Evolutionary conservation across 2,888 invertebrate species (phyloP).

Genomic region (Syritta pipiens): DNA sequence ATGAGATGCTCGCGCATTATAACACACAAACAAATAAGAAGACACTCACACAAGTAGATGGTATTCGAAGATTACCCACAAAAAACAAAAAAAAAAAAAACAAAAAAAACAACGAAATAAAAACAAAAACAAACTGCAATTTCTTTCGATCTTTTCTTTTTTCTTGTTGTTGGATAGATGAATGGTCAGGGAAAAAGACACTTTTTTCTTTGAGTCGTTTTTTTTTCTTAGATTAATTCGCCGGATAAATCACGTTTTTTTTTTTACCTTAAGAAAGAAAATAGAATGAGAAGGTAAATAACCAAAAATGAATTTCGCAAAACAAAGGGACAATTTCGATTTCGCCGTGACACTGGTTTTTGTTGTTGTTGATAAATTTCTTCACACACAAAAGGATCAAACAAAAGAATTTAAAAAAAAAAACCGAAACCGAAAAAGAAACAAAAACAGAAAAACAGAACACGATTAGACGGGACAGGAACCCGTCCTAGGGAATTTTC

Average conservation of each 20-base stretch:
- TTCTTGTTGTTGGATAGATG: background rate
- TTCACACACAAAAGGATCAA: background rate
- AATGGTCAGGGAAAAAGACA: background rate
- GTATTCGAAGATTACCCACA: slow-evolving; percentile 43
- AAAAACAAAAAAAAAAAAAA: too few relatives aligned
- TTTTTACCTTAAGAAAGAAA: background rate
- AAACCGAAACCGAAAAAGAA: background rate
- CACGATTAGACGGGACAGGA: slow-evolving; percentile 31
- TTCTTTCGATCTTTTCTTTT: background rate
- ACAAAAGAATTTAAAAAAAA: background rate
- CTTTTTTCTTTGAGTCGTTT: background rate
- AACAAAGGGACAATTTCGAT: background rate
- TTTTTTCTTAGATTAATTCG: background rate
- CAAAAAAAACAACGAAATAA: too few relatives aligned
- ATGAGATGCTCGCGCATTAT: slow-evolving; percentile 66
- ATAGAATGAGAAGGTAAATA: background rate
- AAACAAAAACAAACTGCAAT: slow-evolving; percentile 61
- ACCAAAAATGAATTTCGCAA: background rate
- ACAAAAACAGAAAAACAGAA: slow-evolving; percentile 12
- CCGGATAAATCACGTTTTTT: background rate
- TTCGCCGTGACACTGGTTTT: background rate
- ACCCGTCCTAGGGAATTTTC: slow-evolving; percentile 64
- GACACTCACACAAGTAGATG: slow-evolving; percentile 35
- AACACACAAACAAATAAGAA: slow-evolving; percentile 40
- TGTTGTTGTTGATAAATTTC: background rate